Evolutionary conservation across 2,113 vertebrate species (phyloP).

Genomic region (Neolamprologus fasciatus): DNA sequence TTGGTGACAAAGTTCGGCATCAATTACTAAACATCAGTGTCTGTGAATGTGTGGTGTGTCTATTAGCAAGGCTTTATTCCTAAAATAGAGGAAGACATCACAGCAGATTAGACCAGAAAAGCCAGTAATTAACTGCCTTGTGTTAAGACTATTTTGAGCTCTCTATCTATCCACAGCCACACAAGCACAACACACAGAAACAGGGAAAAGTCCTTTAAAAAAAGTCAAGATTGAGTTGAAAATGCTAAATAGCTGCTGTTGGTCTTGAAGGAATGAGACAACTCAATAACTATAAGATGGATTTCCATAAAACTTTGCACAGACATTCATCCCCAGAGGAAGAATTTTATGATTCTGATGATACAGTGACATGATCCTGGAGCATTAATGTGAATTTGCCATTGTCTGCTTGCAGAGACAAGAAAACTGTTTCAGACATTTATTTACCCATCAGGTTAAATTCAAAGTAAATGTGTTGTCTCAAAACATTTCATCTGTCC

Average conservation of each 20-base stretch:
- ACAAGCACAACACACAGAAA: neutral
- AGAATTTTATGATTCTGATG: neutral
- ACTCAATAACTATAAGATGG: neutral
- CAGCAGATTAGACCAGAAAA: neutral
- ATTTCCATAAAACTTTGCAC: neutral
- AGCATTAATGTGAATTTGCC: neutral
- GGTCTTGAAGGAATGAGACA: neutral
- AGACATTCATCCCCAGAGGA: neutral
- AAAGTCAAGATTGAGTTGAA: neutral
- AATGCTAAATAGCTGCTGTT: neutral
- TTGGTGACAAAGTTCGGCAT: conserved; percentile 25
- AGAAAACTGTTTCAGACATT: neutral
- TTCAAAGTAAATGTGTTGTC: neutral
- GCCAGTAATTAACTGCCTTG: conserved; percentile 18
- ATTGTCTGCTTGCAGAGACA: neutral
- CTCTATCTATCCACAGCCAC: neutral
- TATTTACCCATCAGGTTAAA: neutral
- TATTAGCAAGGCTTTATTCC: neutral
- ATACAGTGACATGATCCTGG: neutral
- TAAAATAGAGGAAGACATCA: conserved; percentile 23
- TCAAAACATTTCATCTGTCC: neutral
- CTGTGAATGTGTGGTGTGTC: neutral
- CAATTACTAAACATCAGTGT: neutral
- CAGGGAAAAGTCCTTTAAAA: neutral
- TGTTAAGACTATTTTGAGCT: neutral